Conservation (phyloP, 2,797 vertebrate species). For the Acomys russatus region DNA sequence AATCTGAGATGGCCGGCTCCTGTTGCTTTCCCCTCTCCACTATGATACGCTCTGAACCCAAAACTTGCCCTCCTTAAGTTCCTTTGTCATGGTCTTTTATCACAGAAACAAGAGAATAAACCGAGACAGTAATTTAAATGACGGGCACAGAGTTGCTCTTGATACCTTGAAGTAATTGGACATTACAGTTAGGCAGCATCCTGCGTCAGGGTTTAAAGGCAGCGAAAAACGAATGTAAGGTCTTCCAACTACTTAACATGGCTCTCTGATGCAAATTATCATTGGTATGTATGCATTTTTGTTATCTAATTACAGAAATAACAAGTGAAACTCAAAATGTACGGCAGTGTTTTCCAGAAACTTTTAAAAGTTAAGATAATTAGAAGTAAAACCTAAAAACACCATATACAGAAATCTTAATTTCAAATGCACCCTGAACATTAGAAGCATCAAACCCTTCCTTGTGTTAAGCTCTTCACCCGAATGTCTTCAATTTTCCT, state of each 20-base stretch:
- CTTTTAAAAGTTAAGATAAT: constrained; percentile 4
- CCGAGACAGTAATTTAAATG: not conserved
- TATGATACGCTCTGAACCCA: not conserved
- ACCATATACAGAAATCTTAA: not conserved
- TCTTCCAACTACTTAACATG: not conserved
- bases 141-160: not conserved
- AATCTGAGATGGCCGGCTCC: not conserved
- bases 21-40: not conserved
- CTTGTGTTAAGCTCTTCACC: constrained; percentile 48
- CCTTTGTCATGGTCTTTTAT: not conserved
- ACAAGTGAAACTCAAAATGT: not conserved
- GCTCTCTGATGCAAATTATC: not conserved
- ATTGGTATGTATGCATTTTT: not conserved
- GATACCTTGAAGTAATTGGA: constrained; percentile 14
- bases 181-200: not conserved
- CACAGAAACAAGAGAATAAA: not conserved
- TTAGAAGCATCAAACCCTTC: not conserved
- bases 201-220: not conserved
- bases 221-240: not conserved
- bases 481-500: constrained; percentile 56
- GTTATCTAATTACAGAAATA: constrained; percentile 33
- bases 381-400: constrained; percentile 40
- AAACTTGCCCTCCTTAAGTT: not conserved
- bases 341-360: not conserved
- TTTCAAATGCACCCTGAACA: not conserved